Percentiles rank a stretch among this genome's conserved stretches.
These are phyloP conservation scores for Iphiclides podalirius DNA, from an alignment of 2,888 invertebrate species.

Conservation along the genomic window DNA sequence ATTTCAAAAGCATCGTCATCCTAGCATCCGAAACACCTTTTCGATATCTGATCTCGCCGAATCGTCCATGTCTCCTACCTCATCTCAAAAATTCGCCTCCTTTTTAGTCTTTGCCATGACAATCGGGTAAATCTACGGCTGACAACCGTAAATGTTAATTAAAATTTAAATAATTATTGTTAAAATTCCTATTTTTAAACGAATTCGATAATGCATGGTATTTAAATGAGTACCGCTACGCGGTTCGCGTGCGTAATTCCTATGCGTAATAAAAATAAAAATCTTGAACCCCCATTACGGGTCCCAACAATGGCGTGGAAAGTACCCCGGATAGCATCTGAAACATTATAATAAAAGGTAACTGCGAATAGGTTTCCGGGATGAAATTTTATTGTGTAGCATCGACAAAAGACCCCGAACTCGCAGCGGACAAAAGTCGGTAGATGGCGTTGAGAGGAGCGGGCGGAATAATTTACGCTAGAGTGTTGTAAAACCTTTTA, in stretches of 20 bases:
- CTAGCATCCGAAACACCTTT: too few species aligned
- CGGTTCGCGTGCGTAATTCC: conserved; percentile 54
- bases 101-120: too few species aligned
- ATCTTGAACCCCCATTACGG: conserved; percentile 65
- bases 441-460: conserved; percentile 23
- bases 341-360: conserved; percentile 78
- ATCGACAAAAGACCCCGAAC: conserved; percentile 60
- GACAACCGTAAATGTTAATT: too few species aligned
- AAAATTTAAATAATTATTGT: too few species aligned
- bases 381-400: conserved; percentile 74
- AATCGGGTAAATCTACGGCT: too few species aligned
- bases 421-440: conserved; percentile 36
- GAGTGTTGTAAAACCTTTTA: conserved; percentile 24
- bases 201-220: too few species aligned
- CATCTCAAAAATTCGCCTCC: too few species aligned
- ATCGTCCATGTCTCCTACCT: too few species aligned
- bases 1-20: too few species aligned
- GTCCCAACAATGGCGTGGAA: conserved; percentile 63
- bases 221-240: too few species aligned
- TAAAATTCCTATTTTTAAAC: too few species aligned
- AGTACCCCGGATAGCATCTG: conserved; percentile 67
- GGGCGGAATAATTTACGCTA: conserved; percentile 29
- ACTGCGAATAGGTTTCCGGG: conserved; percentile 74
- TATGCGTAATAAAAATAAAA: conserved; percentile 72
- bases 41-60: too few species aligned